Evolutionary conservation across 2,113 vertebrate genomes (phyloP).

Genomic region (Epinephelus cyanopodus): DNA sequence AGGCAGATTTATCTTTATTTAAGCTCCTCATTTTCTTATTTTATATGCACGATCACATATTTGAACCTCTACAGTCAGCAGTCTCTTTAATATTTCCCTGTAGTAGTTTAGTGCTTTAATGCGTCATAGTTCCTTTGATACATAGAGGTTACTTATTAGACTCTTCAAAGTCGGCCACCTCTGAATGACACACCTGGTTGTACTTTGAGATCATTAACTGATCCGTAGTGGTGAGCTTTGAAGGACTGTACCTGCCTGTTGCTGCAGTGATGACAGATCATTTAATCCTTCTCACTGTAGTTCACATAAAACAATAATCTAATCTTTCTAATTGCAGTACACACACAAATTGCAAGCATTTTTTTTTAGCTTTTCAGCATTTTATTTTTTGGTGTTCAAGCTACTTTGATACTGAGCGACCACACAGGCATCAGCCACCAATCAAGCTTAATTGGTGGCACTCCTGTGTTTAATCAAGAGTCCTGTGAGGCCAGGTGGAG

Average conservation of each 20-base stretch:
- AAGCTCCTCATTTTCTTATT: not conserved
- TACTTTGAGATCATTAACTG: constrained; percentile 30
- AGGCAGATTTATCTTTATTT: not conserved
- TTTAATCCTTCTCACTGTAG: not conserved
- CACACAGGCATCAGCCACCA: constrained; percentile 10
- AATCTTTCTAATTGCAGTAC: too few species aligned
- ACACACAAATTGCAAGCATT: too few species aligned
- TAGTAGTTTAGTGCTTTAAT: not conserved
- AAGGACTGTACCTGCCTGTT: not conserved
- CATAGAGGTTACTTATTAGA: not conserved
- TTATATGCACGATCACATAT: not conserved
- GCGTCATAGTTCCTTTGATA: constrained; percentile 1
- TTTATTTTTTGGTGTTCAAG: not conserved
- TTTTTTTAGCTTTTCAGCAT: not conserved
- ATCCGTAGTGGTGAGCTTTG: not conserved
- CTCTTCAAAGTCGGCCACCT: not conserved
- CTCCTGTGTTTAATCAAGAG: constrained; percentile 61
- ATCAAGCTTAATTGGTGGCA: constrained; percentile 54
- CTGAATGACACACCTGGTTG: constrained; percentile 39
- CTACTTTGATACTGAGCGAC: not conserved
- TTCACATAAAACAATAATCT: not conserved
- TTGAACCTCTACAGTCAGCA: not conserved
- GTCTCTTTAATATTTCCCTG: not conserved
- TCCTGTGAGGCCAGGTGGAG: not conserved
- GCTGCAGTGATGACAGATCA: not conserved